Conservation (phyloP, 1,140 invertebrate genomes). For the Drosophila baimaii region DNA sequence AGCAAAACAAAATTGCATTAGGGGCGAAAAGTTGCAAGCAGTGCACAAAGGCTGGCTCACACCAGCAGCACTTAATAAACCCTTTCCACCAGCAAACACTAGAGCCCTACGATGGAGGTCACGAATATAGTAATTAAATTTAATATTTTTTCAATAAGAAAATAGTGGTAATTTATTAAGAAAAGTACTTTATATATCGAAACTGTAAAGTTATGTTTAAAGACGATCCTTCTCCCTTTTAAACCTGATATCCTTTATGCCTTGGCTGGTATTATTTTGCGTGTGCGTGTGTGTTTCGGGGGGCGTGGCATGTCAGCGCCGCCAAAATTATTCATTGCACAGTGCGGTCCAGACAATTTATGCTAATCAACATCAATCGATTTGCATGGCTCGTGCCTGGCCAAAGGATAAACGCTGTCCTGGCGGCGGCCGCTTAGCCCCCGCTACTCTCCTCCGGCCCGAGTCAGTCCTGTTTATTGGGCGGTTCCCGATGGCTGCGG, state of each 20-base stretch:
- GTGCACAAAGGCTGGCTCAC: slow-evolving; percentile 29
- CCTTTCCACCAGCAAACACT: slow-evolving; percentile 2
- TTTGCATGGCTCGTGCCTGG: slow-evolving; percentile 68
- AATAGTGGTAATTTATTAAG: too few relatives aligned
- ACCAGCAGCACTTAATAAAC: slow-evolving; percentile 14
- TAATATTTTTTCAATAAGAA: too few relatives aligned
- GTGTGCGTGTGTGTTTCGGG: neutral
- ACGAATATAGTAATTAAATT: neutral
- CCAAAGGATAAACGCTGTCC: slow-evolving; percentile 61
- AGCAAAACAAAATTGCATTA: slow-evolving; percentile 83
- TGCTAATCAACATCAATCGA: slow-evolving; percentile 84
- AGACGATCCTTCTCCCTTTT: too few relatives aligned
- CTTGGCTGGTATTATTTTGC: neutral
- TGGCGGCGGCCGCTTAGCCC: neutral
- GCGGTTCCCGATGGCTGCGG: slow-evolving; percentile 62
- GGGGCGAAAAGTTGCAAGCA: slow-evolving; percentile 63
- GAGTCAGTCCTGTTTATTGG: slow-evolving; percentile 67
- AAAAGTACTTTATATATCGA: too few relatives aligned
- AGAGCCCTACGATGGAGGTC: neutral
- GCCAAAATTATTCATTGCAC: slow-evolving; percentile 82
- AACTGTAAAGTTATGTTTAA: too few relatives aligned
- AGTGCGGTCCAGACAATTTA: slow-evolving; percentile 83
- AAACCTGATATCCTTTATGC: neutral
- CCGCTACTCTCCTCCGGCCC: neutral
- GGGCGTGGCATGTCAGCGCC: slow-evolving; percentile 58